These are phyloP conservation scores for Peromyscus aztecus DNA, from an alignment of 2,797 vertebrate genomes.

Conservation along the genomic window DNA sequence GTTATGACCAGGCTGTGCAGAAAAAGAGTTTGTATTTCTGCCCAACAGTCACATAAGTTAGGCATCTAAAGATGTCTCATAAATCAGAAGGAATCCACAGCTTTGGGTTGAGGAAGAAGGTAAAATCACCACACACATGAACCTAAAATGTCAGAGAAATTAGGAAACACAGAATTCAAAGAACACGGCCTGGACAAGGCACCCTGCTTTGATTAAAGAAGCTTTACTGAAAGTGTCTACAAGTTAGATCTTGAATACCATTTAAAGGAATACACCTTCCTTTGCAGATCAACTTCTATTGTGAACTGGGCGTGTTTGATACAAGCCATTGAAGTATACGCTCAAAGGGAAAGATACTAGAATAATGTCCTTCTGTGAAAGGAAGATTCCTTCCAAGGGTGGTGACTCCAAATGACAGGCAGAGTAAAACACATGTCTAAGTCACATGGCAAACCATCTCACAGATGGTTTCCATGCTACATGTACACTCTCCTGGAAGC, in stretches of 20 bases:
- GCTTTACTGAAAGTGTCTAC: background rate
- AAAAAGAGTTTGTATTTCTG: background rate
- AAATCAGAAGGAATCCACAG: slow-evolving; percentile 28
- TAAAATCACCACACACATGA: background rate
- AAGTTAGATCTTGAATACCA: background rate
- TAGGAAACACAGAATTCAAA: background rate
- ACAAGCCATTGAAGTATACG: background rate
- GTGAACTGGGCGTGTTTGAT: background rate
- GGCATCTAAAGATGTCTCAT: background rate
- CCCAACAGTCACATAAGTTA: background rate
- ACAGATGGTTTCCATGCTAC: background rate
- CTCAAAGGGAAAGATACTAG: background rate
- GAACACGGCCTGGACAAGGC: background rate
- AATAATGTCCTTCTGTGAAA: background rate
- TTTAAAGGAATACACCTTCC: background rate
- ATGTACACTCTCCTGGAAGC: background rate
- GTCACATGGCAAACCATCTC: background rate
- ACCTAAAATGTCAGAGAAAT: slow-evolving; percentile 1
- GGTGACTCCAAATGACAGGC: background rate
- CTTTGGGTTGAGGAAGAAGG: background rate
- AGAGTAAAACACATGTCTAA: background rate
- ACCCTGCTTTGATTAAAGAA: background rate
- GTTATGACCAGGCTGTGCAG: background rate
- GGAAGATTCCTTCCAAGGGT: background rate
- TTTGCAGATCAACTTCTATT: background rate